A percentile compares a stretch with the other conserved stretches of the same genome.
Evolutionary conservation across 2,797 vertebrate species (phyloP).

Genomic region (Cyclura pinguis): DNA sequence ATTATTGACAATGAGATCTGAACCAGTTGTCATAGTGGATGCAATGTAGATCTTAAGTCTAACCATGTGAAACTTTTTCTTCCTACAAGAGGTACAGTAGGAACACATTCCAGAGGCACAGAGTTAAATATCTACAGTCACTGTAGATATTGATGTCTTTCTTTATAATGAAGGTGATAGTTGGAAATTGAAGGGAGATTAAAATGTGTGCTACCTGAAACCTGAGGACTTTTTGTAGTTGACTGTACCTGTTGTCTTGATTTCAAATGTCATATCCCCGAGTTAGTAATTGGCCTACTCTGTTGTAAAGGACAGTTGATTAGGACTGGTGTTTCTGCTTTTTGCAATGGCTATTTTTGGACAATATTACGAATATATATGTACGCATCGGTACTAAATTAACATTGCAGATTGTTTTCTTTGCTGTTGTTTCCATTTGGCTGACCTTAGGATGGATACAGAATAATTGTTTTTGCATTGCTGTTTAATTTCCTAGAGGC

Average conservation of each 20-base stretch:
- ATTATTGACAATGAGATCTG: not conserved
- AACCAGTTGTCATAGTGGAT: not conserved
- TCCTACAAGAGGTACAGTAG: not conserved
- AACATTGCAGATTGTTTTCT: not conserved
- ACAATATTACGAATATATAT: not conserved
- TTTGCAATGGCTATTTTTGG: not conserved
- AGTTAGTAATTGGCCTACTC: not conserved
- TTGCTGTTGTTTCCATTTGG: not conserved
- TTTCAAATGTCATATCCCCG: not conserved
- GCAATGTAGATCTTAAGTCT: not conserved
- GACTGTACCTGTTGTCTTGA: not conserved
- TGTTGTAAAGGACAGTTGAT: not conserved
- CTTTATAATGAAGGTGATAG: not conserved
- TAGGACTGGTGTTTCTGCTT: not conserved
- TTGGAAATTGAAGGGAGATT: not conserved
- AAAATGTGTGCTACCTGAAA: slow-evolving; percentile 8
- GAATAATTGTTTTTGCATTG: not conserved
- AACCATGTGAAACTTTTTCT: not conserved
- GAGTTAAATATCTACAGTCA: not conserved
- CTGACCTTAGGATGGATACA: not conserved
- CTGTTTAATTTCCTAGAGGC: not conserved
- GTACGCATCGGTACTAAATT: not conserved
- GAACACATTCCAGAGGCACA: accelerated
- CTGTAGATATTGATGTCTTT: not conserved
- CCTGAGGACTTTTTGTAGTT: not conserved